Evolutionary conservation across 2,113 vertebrate species (phyloP), one percentile per base, ranked within the genome.

Genomic region (Bujurquina vittata): DNA sequence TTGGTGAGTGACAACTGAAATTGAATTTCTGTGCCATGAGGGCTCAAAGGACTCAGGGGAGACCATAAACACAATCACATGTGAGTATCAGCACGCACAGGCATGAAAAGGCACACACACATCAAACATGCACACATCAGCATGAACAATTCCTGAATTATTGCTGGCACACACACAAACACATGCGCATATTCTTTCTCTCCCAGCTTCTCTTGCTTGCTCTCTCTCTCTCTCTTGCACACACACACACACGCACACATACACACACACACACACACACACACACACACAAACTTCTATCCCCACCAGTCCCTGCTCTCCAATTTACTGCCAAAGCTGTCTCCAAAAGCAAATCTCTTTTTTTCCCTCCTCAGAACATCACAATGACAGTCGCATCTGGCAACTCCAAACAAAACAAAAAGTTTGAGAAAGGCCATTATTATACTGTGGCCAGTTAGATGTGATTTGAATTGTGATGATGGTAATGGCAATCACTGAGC

Each of bases 1-100:
- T 90, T 92, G 86, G 83, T 92, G 84, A 92, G 75, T 91, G 92
- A 92, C 93, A 92, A 83, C 33, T 89, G 74, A 90, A 93, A 94
- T 93, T 90, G 84, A 92, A 93, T 91, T 90, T 89, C 67, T 86
- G 63, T 87, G 85, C 80, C 62, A 67, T 73, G 76, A 91, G 79
- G 86, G 75, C 89, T 80, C 85, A 82, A 73, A 87, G 83, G 86
- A 88, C 80, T 72, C 60, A n/a, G 37, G 37, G 75, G 77, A 78
- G 59, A 31, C 78, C 29, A 75, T 26, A 80, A 58, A 75, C 75
- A 85, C 74, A 74, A 54, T 61, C 20, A 65, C 56, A 65, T 49
- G 35, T 63, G 15, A 4, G 65, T 65, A 74, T 35, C 43, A 1
- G 69, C 46, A 72, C 77, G 79, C 69, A 60, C 74, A 85, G 31